Evolutionary conservation across 2,797 vertebrate species (phyloP), one percentile per base, ranked within the genome.

Genomic region (Threskiornis aethiopicus): DNA sequence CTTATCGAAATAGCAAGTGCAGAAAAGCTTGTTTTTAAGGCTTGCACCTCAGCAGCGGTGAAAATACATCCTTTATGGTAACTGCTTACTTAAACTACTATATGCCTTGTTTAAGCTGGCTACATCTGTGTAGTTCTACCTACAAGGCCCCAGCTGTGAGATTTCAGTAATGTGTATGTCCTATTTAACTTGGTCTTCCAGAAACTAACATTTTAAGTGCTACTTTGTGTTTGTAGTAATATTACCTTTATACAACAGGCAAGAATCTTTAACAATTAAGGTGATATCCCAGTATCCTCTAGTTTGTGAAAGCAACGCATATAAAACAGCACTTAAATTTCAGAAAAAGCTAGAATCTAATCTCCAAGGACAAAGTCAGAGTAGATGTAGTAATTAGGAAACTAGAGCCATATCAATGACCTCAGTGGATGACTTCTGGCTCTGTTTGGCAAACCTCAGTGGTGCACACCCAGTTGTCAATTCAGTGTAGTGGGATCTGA

Each of bases 11-110:
- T 4, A 29, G 19, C 13, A n/a, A 59, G 11, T 22, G 41, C 33
- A 15, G 49, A 54, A 80, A 78, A 64, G 8, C 51, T 79, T 73
- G 5, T 4, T 37, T 83, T 67, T 75, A 47, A 61, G 25, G 9
- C 24, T 78, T 72, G 46, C 18, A 47, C 19, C 52, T 92, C 33
- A 24, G 35, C 49, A 54, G 62, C 4, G 2, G 52, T 90, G 80
- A 91, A 96, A 96, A 90, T 88, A 55, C 66, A 93, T 95, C 52
- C 78, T 97, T 93, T 90, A 84, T 86, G 77, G n/a, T 92, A 89
- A 82, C 87, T 94, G 76, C 82, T 95, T 92, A 82, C 80, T 96
- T 93, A 82, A 87, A 92, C 55, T 86, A 58, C 52, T 81, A 22
- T 70, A 65, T 89, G 42, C 55, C 35, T 85, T 92, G 52, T 84